Percentiles rank a stretch among this genome's conserved stretches.
These are phyloP conservation scores for Enchytraeus crypticus DNA, from an alignment of 2,888 invertebrate species.

Conservation along the genomic window DNA sequence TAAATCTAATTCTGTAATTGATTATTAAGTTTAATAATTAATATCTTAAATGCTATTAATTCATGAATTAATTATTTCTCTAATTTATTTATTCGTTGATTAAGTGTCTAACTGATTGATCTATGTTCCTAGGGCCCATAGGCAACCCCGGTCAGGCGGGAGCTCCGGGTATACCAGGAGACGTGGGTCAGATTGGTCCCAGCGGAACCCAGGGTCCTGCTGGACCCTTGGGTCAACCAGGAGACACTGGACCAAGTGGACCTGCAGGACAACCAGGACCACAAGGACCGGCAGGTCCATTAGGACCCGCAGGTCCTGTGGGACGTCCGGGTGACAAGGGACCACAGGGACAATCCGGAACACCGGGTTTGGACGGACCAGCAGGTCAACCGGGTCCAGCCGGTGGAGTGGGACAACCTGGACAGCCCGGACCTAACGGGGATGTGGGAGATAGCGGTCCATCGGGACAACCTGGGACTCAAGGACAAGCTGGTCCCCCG, in stretches of 20 bases:
- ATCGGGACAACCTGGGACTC: slow-evolving; percentile 14
- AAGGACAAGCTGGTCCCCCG: slow-evolving; percentile 16
- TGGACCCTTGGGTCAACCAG: slow-evolving; percentile 12
- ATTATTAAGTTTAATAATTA: no score
- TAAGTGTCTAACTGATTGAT: no score
- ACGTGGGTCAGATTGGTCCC: not conserved
- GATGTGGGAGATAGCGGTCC: slow-evolving; percentile 7
- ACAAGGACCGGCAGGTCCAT: slow-evolving; percentile 10
- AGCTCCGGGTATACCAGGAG: not conserved
- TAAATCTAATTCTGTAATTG: no score
- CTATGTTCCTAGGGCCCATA: no score
- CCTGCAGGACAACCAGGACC: slow-evolving; percentile 10
- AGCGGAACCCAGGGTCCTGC: not conserved
- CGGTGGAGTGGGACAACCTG: slow-evolving; percentile 8
- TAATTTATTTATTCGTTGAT: no score
- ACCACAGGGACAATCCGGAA: slow-evolving; percentile 7
- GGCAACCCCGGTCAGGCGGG: slow-evolving; percentile 17
- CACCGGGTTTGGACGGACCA: slow-evolving; percentile 13
- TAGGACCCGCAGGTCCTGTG: slow-evolving; percentile 5
- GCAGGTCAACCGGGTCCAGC: slow-evolving; percentile 31
- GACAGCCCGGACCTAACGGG: slow-evolving; percentile 9
- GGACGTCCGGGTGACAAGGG: slow-evolving; percentile 9
- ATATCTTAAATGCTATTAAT: no score
- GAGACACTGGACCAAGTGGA: slow-evolving; percentile 8
- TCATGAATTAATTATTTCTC: no score